Percentiles rank a stretch among this genome's conserved stretches.
These are phyloP conservation scores for Cerceris rybyensis DNA, from an alignment of 2,888 invertebrate species.

Conservation along the genomic window DNA sequence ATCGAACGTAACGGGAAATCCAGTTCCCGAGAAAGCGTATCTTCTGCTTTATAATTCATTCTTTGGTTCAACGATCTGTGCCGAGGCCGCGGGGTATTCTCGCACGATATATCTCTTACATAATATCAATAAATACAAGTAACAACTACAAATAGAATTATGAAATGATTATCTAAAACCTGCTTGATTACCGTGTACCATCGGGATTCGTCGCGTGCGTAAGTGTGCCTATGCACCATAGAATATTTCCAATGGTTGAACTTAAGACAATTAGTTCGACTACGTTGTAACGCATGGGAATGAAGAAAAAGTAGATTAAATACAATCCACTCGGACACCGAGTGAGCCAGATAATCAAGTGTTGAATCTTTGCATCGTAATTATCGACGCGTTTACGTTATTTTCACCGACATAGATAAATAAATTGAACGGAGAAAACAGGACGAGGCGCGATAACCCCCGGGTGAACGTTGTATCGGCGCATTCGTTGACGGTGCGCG, in stretches of 20 bases:
- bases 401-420: conserved; percentile 19
- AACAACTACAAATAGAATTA: conserved; percentile 11
- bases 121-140: conserved; percentile 17
- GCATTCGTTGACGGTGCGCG: conserved; percentile 65
- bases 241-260: no score
- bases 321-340: neutral
- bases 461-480: conserved; percentile 35
- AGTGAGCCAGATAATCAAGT: neutral
- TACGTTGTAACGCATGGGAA: neutral
- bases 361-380: neutral
- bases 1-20: conserved; percentile 32
- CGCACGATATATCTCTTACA: conserved; percentile 29
- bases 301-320: neutral
- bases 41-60: conserved; percentile 47
- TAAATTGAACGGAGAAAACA: conserved; percentile 41
- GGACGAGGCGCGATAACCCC: conserved; percentile 37
- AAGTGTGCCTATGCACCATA: no score
- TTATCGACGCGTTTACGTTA: neutral
- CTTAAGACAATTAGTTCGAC: neutral
- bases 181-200: no score
- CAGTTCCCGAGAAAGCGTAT: conserved; percentile 34
- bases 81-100: conserved; percentile 14
- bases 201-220: no score
- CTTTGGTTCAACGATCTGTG: conserved; percentile 54
- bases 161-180: neutral